These are phyloP conservation scores for Daptonema setosum DNA, from an alignment of 2,888 invertebrate species.

Conservation along the genomic window DNA sequence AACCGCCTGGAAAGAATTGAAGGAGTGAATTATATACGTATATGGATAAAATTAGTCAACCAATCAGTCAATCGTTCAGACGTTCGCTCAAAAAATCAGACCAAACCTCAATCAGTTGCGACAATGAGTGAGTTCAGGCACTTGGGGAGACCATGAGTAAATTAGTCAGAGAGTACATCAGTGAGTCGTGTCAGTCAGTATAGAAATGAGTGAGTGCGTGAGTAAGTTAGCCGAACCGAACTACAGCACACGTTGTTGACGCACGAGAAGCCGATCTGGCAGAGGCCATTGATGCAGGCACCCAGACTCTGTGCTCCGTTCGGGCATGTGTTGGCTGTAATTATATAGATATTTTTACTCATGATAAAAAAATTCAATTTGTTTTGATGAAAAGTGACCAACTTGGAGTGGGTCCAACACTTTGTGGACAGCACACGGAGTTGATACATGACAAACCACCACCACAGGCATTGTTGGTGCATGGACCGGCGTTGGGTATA, in stretches of 20 bases:
- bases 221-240: neutral
- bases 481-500: neutral
- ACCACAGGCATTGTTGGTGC: conserved; percentile 5
- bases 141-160: too few relatives aligned
- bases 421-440: neutral
- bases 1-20: too few relatives aligned
- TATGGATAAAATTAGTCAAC: too few relatives aligned
- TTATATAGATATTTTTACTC: neutral
- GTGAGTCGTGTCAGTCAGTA: too few relatives aligned
- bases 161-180: too few relatives aligned
- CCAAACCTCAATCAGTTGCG: too few relatives aligned
- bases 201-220: too few relatives aligned
- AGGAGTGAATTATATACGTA: too few relatives aligned
- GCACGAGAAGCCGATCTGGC: conserved; percentile 17
- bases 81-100: too few relatives aligned
- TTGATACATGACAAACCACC: conserved; percentile 5
- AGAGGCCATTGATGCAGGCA: conserved; percentile 20
- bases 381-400: neutral
- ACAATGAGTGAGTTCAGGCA: too few relatives aligned
- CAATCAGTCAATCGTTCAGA: too few relatives aligned
- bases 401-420: neutral
- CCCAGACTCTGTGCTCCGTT: conserved; percentile 15
- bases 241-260: conserved; percentile 15
- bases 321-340: conserved; percentile 10
- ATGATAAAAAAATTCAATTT: neutral